These are phyloP conservation scores for Stigmatopora argus DNA, from an alignment of 2,113 vertebrate species.

Conservation along the genomic window DNA sequence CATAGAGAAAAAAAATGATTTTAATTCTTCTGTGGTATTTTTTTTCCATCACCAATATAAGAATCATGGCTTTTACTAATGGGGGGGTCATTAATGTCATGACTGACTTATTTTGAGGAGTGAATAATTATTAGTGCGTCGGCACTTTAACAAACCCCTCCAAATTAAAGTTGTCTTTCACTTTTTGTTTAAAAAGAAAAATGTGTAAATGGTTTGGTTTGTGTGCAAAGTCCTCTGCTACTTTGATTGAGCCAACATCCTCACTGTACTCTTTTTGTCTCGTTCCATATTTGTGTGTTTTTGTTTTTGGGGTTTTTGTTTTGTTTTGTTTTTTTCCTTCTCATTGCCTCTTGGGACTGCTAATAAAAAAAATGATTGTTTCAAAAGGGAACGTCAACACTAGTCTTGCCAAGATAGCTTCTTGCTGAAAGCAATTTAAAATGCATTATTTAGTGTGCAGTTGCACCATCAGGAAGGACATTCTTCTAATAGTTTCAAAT, in stretches of 20 bases:
- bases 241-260: conserved; percentile 34
- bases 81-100: conserved; percentile 6
- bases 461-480: too few species aligned
- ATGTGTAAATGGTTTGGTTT: conserved; percentile 21
- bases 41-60: conserved; percentile 30
- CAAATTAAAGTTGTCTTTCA: conserved; percentile 36
- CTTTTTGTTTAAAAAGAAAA: conserved; percentile 17
- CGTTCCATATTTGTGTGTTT: conserved; percentile 4
- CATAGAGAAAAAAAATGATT: conserved; percentile 61
- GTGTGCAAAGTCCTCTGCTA: conserved; percentile 46
- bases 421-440: not conserved
- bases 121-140: too few species aligned
- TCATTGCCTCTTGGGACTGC: conserved; percentile 66
- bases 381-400: conserved; percentile 12
- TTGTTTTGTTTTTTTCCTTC: conserved; percentile 30
- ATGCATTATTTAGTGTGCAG: not conserved
- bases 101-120: conserved; percentile 29
- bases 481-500: too few species aligned
- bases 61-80: conserved; percentile 36
- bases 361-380: conserved; percentile 68
- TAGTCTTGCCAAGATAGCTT: conserved; percentile 1
- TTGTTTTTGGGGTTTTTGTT: conserved; percentile 33
- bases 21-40: conserved; percentile 45
- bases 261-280: conserved; percentile 48
- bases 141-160: not conserved